Evolutionary conservation across 2,888 invertebrate genomes (phyloP).

Genomic region (Oxytorus armatus): DNA sequence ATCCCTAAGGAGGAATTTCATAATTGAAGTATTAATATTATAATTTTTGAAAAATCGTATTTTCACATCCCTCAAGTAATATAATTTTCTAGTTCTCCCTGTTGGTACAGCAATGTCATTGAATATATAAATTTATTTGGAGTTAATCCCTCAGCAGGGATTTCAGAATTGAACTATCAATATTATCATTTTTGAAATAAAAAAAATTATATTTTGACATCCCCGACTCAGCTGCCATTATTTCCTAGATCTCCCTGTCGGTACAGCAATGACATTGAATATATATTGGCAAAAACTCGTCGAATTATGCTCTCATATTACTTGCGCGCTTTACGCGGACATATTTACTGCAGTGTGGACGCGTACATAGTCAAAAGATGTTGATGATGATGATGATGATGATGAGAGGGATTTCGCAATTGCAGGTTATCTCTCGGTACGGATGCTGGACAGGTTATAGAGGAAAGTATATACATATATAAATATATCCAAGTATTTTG

Average conservation of each 20-base stretch:
- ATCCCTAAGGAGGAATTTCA: too few relatives aligned
- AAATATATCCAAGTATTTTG: conserved; percentile 15
- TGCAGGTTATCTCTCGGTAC: conserved; percentile 33
- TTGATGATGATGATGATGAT: conserved; percentile 29
- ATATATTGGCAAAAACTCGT: not conserved
- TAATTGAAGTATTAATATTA: too few relatives aligned
- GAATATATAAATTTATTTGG: too few relatives aligned
- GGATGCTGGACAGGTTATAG: conserved; percentile 24
- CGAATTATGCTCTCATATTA: not conserved
- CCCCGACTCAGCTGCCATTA: too few relatives aligned
- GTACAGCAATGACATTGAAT: not conserved
- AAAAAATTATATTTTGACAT: too few relatives aligned
- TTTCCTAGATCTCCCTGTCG: not conserved
- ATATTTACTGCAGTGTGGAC: conserved; percentile 29
- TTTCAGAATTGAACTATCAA: too few relatives aligned
- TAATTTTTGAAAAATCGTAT: too few relatives aligned
- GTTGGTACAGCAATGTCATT: too few relatives aligned
- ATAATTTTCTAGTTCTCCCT: too few relatives aligned
- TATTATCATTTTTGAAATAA: too few relatives aligned
- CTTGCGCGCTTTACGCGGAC: not conserved
- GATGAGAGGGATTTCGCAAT: conserved; percentile 50
- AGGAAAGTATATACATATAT: conserved; percentile 10
- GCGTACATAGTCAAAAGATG: not conserved
- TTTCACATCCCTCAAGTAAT: too few relatives aligned
- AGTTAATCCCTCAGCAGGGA: too few relatives aligned